These are phyloP conservation scores for Pristionchus maxplancki DNA, from an alignment of 2,888 invertebrate species.

Conservation along the genomic window DNA sequence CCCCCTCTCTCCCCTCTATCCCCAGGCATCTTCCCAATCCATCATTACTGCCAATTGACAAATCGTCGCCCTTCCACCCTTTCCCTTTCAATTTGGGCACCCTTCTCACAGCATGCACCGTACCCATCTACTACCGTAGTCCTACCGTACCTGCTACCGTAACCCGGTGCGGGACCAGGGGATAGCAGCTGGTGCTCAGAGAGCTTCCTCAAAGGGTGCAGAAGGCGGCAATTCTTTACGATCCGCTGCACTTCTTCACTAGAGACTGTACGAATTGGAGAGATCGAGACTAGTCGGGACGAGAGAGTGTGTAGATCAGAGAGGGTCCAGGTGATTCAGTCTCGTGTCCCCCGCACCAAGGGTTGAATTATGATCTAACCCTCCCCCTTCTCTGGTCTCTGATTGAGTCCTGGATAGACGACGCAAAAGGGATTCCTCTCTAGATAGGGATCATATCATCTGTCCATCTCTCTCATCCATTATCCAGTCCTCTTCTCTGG, in stretches of 20 bases:
- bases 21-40: constrained; percentile 40
- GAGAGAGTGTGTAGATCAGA: constrained; percentile 12
- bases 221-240: constrained; percentile 40
- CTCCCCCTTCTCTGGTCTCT: neutral
- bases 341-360: constrained; percentile 19
- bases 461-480: neutral
- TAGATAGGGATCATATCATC: neutral
- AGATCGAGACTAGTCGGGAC: neutral
- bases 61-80: constrained; percentile 13
- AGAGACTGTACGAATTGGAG: constrained; percentile 23
- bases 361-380: constrained; percentile 39
- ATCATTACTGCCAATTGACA: constrained; percentile 43
- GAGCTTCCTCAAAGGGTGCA: constrained; percentile 27
- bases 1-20: constrained; percentile 25
- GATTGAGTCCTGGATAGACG: neutral
- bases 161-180: neutral
- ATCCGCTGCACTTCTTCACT: neutral
- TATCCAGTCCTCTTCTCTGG: neutral
- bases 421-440: neutral
- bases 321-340: constrained; percentile 31
- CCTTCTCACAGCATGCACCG: neutral
- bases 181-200: neutral
- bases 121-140: neutral
- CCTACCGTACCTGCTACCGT: constrained; percentile 24
- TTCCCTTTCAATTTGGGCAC: constrained; percentile 37